phyloP scores from a whole-genome alignment of 2,888 invertebrate species.

The Diaprepes abbreviatus region DNA sequence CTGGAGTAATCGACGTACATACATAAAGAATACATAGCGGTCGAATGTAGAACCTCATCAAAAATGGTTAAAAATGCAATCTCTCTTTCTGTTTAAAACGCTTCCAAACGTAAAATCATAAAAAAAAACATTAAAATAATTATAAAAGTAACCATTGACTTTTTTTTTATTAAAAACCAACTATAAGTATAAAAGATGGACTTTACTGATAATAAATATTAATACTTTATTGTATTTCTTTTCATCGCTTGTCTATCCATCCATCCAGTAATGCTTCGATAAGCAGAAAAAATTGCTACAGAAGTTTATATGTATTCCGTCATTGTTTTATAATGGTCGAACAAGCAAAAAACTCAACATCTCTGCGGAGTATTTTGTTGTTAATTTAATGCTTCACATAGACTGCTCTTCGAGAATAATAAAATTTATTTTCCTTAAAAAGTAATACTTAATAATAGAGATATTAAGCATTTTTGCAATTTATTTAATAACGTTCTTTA shows the following conservation, averaged over 20 bases:
- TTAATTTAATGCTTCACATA: constrained; percentile 45
- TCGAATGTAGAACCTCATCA: too few relatives aligned
- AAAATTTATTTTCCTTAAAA: constrained; percentile 13
- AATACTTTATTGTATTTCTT: constrained; percentile 42
- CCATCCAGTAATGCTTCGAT: constrained; percentile 46
- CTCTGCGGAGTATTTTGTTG: constrained; percentile 35
- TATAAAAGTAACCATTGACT: neutral
- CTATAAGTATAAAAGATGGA: constrained; percentile 15
- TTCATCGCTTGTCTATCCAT: constrained; percentile 42
- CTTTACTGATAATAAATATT: constrained; percentile 44
- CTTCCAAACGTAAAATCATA: neutral
- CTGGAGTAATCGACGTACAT: too few relatives aligned
- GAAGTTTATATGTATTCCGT: constrained; percentile 47
- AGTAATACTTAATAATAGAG: constrained; percentile 1
- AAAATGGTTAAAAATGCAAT: neutral
- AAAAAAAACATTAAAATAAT: neutral
- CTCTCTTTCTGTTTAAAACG: neutral
- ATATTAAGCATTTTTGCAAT: neutral
- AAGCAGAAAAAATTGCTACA: constrained; percentile 47
- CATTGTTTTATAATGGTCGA: constrained; percentile 47
- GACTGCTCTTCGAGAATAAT: constrained; percentile 19
- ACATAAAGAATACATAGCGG: too few relatives aligned
- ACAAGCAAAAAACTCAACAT: constrained; percentile 45
- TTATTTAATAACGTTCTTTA: too few relatives aligned
- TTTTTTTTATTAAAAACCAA: neutral